phyloP scores from a whole-genome alignment of 2,888 invertebrate genomes.

The Pammene fasciana region DNA sequence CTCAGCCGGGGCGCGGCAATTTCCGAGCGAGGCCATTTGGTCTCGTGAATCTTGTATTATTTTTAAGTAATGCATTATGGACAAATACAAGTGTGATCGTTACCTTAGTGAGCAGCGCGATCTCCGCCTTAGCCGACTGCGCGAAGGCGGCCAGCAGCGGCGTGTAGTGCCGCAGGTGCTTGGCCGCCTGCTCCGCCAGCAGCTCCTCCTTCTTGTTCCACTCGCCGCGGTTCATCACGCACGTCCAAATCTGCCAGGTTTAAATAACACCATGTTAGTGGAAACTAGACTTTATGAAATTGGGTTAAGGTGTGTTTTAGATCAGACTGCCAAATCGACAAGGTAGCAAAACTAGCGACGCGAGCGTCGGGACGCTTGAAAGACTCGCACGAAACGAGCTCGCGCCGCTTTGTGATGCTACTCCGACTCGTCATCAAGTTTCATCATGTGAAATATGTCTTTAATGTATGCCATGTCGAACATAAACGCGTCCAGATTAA shows the following conservation, averaged over 20 bases:
- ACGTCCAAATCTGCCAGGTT: conserved; percentile 92
- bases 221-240: conserved; percentile 97
- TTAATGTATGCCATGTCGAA: neutral
- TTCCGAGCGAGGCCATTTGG: too few relatives aligned
- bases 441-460: conserved; percentile 76
- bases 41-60: too few relatives aligned
- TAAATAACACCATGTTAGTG: conserved; percentile 15
- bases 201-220: conserved; percentile 99
- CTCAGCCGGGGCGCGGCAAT: too few relatives aligned
- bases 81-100: too few relatives aligned
- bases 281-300: neutral
- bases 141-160: conserved; percentile 94
- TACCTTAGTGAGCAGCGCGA: conserved; percentile 92
- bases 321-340: conserved; percentile 79
- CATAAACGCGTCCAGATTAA: too few relatives aligned
- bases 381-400: conserved; percentile 61
- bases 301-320: neutral
- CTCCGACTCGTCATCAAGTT: conserved; percentile 83
- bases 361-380: conserved; percentile 57
- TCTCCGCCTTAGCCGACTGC: conserved; percentile 92
- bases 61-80: neutral
- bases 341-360: conserved; percentile 48
- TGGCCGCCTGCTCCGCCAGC: conserved; percentile 96
- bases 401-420: conserved; percentile 47
- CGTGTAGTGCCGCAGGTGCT: conserved; percentile 94